Evolutionary conservation across 2,888 invertebrate genomes (phyloP).

Genomic region (Diplolepis rosae): DNA sequence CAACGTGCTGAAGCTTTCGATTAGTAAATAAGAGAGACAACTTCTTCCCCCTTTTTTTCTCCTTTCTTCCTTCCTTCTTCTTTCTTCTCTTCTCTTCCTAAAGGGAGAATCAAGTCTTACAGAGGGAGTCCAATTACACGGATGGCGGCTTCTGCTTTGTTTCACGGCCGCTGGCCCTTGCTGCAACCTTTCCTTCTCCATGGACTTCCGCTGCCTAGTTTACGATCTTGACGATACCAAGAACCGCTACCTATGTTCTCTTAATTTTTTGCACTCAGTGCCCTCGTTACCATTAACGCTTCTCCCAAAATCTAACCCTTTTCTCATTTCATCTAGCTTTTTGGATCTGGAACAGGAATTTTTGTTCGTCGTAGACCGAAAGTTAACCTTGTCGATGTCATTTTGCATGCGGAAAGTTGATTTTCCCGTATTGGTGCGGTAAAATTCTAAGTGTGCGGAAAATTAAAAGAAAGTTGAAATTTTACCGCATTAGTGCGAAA

Average conservation of each 20-base stretch:
- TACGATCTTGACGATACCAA: constrained; percentile 45
- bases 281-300: constrained; percentile 61
- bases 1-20: constrained; percentile 50
- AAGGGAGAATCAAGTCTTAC: constrained; percentile 58
- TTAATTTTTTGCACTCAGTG: constrained; percentile 64
- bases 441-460: too few species aligned
- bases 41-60: constrained; percentile 23
- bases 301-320: constrained; percentile 35
- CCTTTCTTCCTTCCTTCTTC: neutral
- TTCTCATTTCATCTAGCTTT: constrained; percentile 29
- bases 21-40: constrained; percentile 60
- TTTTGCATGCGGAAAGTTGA: too few species aligned
- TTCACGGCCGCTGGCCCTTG: constrained; percentile 72
- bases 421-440: too few species aligned
- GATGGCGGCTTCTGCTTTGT: constrained; percentile 72
- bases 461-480: too few species aligned
- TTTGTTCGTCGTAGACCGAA: too few species aligned
- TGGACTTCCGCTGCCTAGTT: constrained; percentile 55
- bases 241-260: constrained; percentile 49
- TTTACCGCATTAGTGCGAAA: too few species aligned
- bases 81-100: constrained; percentile 49
- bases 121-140: constrained; percentile 72
- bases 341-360: neutral
- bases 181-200: constrained; percentile 52
- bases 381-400: too few species aligned